These are phyloP conservation scores for Synaphobranchus kaupii DNA, from an alignment of 2,797 vertebrate species.

Conservation along the genomic window DNA sequence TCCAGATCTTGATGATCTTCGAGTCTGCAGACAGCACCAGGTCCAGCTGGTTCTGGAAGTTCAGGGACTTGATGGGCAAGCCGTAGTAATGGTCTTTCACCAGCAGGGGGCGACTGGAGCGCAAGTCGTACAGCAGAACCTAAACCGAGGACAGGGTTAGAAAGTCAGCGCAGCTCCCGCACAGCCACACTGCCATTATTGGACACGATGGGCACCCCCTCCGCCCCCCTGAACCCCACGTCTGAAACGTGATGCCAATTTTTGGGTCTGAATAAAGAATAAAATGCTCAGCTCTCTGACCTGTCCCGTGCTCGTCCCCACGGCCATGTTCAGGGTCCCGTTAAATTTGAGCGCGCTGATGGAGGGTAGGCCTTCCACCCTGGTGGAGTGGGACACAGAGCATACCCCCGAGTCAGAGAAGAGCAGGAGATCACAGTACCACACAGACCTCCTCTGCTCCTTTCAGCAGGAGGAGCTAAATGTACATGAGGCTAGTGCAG, in stretches of 20 bases:
- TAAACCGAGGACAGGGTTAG: slow-evolving; percentile 49
- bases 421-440: background rate
- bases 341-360: slow-evolving; percentile 89
- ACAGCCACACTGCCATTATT: background rate
- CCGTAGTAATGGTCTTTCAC: slow-evolving; percentile 96
- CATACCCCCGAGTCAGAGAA: background rate
- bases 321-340: slow-evolving; percentile 85
- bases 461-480: background rate
- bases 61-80: slow-evolving; percentile 87
- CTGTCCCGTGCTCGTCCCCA: slow-evolving; percentile 95
- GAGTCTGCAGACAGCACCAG: slow-evolving; percentile 91
- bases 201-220: background rate
- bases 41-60: slow-evolving; percentile 85
- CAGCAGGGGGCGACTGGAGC: slow-evolving; percentile 86
- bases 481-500: background rate
- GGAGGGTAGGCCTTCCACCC: slow-evolving; percentile 86
- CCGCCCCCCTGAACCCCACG: no score
- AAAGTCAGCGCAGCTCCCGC: background rate
- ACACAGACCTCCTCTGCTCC: background rate
- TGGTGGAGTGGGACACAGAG: slow-evolving; percentile 51
- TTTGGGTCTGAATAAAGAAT: no score
- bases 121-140: slow-evolving; percentile 92
- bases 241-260: background rate
- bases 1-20: slow-evolving; percentile 96
- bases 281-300: slow-evolving; percentile 58